phyloP scores from a whole-genome alignment of 2,888 invertebrate genomes.

The Steromphala cineraria region DNA sequence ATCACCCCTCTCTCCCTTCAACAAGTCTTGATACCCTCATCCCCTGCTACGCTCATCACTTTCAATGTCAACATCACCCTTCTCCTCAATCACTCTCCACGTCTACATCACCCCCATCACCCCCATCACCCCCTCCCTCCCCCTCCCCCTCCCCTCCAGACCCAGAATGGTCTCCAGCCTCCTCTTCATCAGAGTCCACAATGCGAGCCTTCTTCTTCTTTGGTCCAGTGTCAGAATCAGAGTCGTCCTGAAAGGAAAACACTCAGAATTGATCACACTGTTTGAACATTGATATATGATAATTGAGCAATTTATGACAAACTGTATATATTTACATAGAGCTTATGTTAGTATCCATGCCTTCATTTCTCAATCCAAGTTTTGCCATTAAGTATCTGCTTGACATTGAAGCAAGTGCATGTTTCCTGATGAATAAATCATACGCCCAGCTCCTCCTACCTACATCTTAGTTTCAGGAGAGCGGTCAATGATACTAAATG shows the following conservation, averaged over 20 bases:
- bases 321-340: too few relatives aligned
- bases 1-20: too few relatives aligned
- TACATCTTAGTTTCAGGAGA: too few relatives aligned
- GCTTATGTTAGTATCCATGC: too few relatives aligned
- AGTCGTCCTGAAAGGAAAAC: slow-evolving; percentile 42
- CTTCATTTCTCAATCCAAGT: too few relatives aligned
- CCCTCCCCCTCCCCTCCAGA: neutral
- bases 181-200: slow-evolving; percentile 62
- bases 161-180: slow-evolving; percentile 42
- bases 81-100: neutral
- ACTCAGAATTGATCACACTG: neutral
- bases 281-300: too few relatives aligned
- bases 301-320: neutral
- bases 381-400: too few relatives aligned
- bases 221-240: slow-evolving; percentile 56
- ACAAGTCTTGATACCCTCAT: neutral
- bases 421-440: too few relatives aligned
- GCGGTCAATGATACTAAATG: too few relatives aligned
- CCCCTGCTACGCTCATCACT: neutral
- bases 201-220: slow-evolving; percentile 65
- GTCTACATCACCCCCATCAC: neutral
- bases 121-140: neutral
- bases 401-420: too few relatives aligned
- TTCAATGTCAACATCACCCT: neutral
- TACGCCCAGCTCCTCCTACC: too few relatives aligned